Conservation (phyloP, 2,113 vertebrate genomes). For the Oncorhynchus mykiss region DNA sequence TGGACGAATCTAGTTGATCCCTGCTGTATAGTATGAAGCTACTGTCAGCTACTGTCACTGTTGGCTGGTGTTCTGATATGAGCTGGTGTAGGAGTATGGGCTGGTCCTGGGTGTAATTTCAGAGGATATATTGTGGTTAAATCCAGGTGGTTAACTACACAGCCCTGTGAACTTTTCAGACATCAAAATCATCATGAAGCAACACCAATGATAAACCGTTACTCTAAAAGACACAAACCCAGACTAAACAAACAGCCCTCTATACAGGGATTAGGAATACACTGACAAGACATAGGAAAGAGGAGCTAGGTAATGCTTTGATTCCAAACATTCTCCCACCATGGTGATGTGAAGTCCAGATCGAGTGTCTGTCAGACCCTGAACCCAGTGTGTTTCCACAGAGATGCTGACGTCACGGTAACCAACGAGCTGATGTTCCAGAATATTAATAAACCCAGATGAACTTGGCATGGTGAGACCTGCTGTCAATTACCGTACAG, state of each 20-base stretch:
- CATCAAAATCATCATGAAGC: background rate
- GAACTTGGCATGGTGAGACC: slow-evolving; percentile 24
- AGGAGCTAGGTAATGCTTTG: background rate
- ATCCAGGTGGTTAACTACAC: background rate
- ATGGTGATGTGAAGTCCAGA: background rate
- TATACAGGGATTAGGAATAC: too few species aligned
- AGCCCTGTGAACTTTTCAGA: background rate
- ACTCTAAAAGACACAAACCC: background rate
- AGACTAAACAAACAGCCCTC: background rate
- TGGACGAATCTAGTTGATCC: too few species aligned
- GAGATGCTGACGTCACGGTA: slow-evolving; percentile 62
- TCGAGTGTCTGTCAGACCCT: slow-evolving; percentile 35
- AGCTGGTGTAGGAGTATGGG: too few species aligned
- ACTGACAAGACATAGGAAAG: background rate
- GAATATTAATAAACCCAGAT: slow-evolving; percentile 57
- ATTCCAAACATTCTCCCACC: slow-evolving; percentile 6
- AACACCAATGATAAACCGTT: background rate
- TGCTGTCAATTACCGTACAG: slow-evolving; percentile 50
- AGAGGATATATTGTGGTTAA: background rate
- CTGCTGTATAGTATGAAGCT: too few species aligned
- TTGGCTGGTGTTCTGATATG: too few species aligned
- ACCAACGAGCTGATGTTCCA: slow-evolving; percentile 35
- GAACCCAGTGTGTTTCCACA: slow-evolving; percentile 49
- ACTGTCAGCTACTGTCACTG: too few species aligned
- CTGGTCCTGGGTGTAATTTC: too few species aligned